phyloP scores from a whole-genome alignment of 1,140 invertebrate genomes.

The Samia ricini region DNA sequence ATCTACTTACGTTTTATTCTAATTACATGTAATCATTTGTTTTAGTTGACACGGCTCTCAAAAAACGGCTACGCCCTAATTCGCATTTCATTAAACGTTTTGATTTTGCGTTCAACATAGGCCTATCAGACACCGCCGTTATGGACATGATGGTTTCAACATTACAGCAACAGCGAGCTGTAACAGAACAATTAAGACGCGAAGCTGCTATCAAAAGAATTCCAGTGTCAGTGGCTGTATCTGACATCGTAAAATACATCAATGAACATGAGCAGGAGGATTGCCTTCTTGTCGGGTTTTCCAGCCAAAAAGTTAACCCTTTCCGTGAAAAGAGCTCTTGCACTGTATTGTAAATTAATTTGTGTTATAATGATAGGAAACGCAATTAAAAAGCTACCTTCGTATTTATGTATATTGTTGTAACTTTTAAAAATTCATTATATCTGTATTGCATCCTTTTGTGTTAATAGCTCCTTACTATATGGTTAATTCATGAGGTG shows the following conservation, averaged over 20 bases:
- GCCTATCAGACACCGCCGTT: constrained; percentile 89
- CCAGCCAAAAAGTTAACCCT: constrained; percentile 97
- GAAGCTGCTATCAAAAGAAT: constrained; percentile 95
- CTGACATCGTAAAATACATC: constrained; percentile 96
- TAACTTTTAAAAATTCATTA: neutral
- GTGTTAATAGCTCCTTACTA: neutral
- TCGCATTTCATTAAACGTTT: constrained; percentile 37
- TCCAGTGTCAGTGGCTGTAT: constrained; percentile 91
- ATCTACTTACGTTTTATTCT: neutral
- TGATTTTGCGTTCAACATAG: constrained; percentile 79
- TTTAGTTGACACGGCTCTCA: constrained; percentile 32
- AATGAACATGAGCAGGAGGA: constrained; percentile 96
- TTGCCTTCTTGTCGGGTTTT: constrained; percentile 96
- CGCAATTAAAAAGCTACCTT: neutral
- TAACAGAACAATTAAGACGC: constrained; percentile 95
- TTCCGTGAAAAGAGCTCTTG: constrained; percentile 98
- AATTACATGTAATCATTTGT: neutral
- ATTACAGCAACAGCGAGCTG: constrained; percentile 93
- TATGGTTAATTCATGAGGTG: neutral
- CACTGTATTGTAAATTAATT: constrained; percentile 83
- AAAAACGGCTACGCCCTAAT: constrained; percentile 65
- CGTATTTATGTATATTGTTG: neutral
- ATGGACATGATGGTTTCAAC: constrained; percentile 95
- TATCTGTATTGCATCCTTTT: neutral
- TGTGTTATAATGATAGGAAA: constrained; percentile 6